These are phyloP conservation scores for Catamblyrhynchus diadema DNA, from an alignment of 2,797 vertebrate genomes.

Conservation along the genomic window DNA sequence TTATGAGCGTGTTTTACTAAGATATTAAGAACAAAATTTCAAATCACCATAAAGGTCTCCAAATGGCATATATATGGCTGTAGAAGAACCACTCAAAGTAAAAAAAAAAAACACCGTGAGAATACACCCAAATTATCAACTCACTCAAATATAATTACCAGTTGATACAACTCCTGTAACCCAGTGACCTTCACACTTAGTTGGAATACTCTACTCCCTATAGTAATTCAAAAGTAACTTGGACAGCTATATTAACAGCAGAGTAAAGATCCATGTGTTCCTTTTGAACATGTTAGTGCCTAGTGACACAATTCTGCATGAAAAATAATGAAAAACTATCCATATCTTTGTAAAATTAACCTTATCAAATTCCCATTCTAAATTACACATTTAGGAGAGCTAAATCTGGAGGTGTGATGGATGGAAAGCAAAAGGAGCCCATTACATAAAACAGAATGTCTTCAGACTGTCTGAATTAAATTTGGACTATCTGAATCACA, in stretches of 20 bases:
- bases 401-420: neutral
- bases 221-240: neutral
- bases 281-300: neutral
- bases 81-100: neutral
- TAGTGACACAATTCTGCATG: neutral
- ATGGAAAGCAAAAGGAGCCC: neutral
- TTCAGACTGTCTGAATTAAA: neutral
- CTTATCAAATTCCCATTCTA: neutral
- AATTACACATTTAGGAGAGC: neutral
- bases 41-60: conserved; percentile 1
- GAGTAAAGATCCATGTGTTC: neutral
- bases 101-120: neutral
- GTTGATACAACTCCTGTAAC: neutral
- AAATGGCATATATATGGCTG: neutral
- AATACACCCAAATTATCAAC: neutral
- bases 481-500: neutral
- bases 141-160: neutral
- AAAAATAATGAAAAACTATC: neutral
- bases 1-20: neutral
- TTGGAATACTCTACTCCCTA: neutral
- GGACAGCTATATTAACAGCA: neutral
- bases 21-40: conserved; percentile 10
- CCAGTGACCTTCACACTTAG: neutral
- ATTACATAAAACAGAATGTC: neutral
- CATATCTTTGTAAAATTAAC: neutral